Evolutionary conservation across 2,888 invertebrate genomes (phyloP).

Genomic region (Rotaria sp.): DNA sequence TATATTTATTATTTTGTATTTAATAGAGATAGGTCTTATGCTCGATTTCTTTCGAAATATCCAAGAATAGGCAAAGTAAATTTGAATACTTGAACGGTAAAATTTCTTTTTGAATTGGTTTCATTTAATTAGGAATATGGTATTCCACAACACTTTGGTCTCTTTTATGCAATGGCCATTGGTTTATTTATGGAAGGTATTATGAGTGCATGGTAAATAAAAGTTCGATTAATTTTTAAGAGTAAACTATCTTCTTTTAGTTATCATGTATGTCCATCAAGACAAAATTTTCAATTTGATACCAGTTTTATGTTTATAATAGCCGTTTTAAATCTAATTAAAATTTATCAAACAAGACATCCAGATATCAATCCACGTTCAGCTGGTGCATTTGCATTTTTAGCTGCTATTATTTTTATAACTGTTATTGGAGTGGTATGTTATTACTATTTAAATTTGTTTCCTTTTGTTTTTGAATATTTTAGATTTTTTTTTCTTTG

Average conservation of each 20-base stretch:
- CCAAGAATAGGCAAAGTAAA: not conserved
- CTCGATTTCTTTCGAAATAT: not conserved
- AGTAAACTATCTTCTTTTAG: not conserved
- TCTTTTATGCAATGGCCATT: constrained; percentile 77
- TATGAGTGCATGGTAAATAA: constrained; percentile 63
- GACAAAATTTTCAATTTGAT: constrained; percentile 85
- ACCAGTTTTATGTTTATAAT: constrained; percentile 88
- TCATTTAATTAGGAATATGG: constrained; percentile 45
- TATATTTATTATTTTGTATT: too few relatives aligned
- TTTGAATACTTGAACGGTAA: not conserved
- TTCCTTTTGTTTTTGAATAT: not conserved
- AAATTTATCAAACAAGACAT: constrained; percentile 77
- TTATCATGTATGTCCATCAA: constrained; percentile 81
- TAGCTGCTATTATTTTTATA: constrained; percentile 66
- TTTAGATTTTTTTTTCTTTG: not conserved
- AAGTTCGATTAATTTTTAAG: not conserved
- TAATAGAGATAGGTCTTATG: not conserved
- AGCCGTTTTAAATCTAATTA: constrained; percentile 74
- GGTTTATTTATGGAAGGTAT: constrained; percentile 78
- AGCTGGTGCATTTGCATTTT: constrained; percentile 60
- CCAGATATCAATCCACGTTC: constrained; percentile 75
- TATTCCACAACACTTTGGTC: constrained; percentile 62
- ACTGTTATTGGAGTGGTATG: constrained; percentile 71
- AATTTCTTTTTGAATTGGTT: not conserved
- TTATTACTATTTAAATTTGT: not conserved